Evolutionary conservation across 2,797 vertebrate species (phyloP), one percentile per base, ranked within the genome.

Genomic region (Lophius americanus): DNA sequence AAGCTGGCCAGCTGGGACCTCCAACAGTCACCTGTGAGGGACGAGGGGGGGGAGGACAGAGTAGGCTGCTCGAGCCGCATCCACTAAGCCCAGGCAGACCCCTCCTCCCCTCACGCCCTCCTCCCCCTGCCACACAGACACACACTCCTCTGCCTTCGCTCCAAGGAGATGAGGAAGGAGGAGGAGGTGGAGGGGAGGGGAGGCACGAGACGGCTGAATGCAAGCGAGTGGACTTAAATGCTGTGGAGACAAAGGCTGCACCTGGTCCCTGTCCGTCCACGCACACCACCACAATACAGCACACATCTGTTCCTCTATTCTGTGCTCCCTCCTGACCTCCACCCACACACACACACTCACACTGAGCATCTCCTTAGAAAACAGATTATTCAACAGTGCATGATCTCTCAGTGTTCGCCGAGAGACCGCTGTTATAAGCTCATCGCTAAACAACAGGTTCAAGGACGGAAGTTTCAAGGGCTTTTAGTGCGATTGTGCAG

Each of bases 11-110:
- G 96, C 96, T 98, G 96, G 96, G 95, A 94, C 94, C 95, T 95
- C 93, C 95, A 96, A 95, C 95, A 97, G 96, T 98, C 96, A 98
- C 97, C 97, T 99, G 96, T 97, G 96, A 95, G 90, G 89, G 93
- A 88, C 90, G 92, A 12, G 82, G 88, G 92, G 35, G 89, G 73
- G 82, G 84, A 33, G 83, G 32, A 46, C 69, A 86, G 80, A 83
- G 79, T 77, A 78, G 84, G 75, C 82, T 72, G 78, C 75, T 81
- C 68, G 73, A 83, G 85, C 66, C 80, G 73, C 62, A 63, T 83
- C 78, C 59, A 56, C 72, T 79, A 77, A 85, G 79, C 85, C 85
- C 87, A 85, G 23, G 69, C 72, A 62, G 56, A 58, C 78, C 81
- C 70, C 74, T 70, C 74, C 63, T 68, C 60, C 82, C 60, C n/a